Conservation (phyloP, 2,797 vertebrate genomes). For the Parauchenoglanis punctatus region DNA sequence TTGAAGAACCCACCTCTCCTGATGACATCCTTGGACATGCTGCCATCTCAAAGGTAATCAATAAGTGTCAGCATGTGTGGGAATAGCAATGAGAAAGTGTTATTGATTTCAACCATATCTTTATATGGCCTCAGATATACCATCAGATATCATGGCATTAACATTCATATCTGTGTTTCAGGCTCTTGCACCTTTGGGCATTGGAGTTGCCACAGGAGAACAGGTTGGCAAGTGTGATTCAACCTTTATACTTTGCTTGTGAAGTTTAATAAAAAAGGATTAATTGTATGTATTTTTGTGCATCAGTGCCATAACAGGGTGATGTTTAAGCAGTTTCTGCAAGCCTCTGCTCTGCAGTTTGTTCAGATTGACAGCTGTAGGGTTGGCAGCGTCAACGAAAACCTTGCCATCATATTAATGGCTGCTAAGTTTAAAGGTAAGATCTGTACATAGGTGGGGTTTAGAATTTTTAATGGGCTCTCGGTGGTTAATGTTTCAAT, state of each 20-base stretch:
- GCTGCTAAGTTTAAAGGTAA: slow-evolving; percentile 84
- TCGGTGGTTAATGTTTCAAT: neutral
- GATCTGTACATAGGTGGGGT: neutral
- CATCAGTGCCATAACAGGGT: slow-evolving; percentile 80
- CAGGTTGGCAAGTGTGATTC: slow-evolving; percentile 68
- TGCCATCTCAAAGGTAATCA: slow-evolving; percentile 77
- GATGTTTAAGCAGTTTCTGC: slow-evolving; percentile 89
- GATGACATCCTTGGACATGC: slow-evolving; percentile 83
- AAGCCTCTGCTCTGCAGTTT: slow-evolving; percentile 82
- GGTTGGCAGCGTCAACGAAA: slow-evolving; percentile 86
- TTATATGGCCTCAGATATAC: neutral
- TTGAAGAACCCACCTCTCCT: slow-evolving; percentile 83
- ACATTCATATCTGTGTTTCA: slow-evolving; percentile 62
- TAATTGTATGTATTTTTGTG: slow-evolving; percentile 38
- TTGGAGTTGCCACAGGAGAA: slow-evolving; percentile 80
- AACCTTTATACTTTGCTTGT: neutral
- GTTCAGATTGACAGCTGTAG: slow-evolving; percentile 89
- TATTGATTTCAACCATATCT: neutral
- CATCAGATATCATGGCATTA: neutral
- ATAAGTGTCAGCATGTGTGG: slow-evolving; percentile 16
- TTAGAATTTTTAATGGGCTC: neutral
- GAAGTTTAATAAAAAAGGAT: neutral
- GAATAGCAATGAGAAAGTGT: neutral
- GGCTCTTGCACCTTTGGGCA: slow-evolving; percentile 78
- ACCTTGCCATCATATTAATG: slow-evolving; percentile 83